Conservation (phyloP, 2,888 invertebrate species). For the Leptinotarsa juncta region DNA sequence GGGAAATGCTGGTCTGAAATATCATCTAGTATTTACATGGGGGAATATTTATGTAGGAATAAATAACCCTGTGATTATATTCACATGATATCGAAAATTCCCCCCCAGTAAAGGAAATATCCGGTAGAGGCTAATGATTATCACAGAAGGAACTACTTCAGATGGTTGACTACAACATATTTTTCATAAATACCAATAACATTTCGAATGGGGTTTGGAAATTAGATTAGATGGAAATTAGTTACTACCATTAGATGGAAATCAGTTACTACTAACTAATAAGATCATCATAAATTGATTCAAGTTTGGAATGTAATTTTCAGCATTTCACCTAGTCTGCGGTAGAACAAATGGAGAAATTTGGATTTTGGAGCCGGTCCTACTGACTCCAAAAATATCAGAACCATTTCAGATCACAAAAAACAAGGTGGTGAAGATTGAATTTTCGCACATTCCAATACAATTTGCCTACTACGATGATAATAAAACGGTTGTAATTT, state of each 20-base stretch:
- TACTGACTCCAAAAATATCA: conserved; percentile 66
- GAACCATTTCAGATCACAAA: conserved; percentile 67
- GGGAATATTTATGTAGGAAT: too few relatives aligned
- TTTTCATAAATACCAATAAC: too few relatives aligned
- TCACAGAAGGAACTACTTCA: too few relatives aligned
- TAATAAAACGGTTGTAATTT: conserved; percentile 68
- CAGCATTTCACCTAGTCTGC: conserved; percentile 71
- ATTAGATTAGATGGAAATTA: too few relatives aligned
- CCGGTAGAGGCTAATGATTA: too few relatives aligned
- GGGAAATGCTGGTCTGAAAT: too few relatives aligned
- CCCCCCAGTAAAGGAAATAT: too few relatives aligned
- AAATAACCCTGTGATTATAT: too few relatives aligned
- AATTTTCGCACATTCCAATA: conserved; percentile 68
- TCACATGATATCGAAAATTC: too few relatives aligned
- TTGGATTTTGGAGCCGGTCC: conserved; percentile 72
- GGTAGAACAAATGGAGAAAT: conserved; percentile 72
- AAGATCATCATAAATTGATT: conserved; percentile 12
- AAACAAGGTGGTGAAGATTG: conserved; percentile 67
- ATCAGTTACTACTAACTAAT: neutral
- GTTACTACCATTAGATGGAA: too few relatives aligned
- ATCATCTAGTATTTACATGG: too few relatives aligned
- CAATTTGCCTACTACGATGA: conserved; percentile 71
- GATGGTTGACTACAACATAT: too few relatives aligned
- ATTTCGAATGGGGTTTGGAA: neutral
- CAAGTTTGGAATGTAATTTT: conserved; percentile 31